These are phyloP conservation scores for Pluvialis apricaria DNA, from an alignment of 2,113 vertebrate species.

Conservation along the genomic window DNA sequence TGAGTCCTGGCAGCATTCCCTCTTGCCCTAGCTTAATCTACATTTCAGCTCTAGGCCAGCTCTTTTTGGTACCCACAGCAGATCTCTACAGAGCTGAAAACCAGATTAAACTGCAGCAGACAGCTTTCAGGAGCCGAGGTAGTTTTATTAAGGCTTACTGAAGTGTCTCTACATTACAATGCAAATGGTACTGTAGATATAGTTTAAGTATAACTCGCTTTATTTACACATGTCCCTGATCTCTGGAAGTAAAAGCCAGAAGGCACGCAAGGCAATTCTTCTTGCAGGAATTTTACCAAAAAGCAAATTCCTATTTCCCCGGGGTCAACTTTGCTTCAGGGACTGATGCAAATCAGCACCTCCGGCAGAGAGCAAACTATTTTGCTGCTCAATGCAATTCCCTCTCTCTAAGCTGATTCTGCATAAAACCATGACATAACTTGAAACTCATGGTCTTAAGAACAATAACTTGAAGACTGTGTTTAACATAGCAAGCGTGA, in stretches of 20 bases:
- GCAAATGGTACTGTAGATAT: not conserved
- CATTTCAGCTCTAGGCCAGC: not conserved
- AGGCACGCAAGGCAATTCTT: slow-evolving; percentile 1
- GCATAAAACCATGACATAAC: not conserved
- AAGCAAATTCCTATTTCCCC: slow-evolving; percentile 15
- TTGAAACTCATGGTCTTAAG: not conserved
- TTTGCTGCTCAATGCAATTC: slow-evolving; percentile 17
- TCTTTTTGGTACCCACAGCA: not conserved
- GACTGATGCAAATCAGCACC: slow-evolving; percentile 27
- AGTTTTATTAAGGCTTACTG: not conserved
- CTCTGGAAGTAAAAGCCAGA: not conserved
- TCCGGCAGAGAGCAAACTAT: not conserved
- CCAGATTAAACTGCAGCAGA: not conserved
- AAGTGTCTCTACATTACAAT: not conserved
- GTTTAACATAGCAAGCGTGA: not conserved
- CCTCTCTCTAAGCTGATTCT: slow-evolving; percentile 16
- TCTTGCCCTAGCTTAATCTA: not conserved
- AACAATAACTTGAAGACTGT: slow-evolving; percentile 20
- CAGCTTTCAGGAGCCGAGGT: not conserved
- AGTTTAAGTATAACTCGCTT: not conserved
- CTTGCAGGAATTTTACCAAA: not conserved
- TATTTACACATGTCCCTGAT: not conserved
- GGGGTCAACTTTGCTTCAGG: not conserved
- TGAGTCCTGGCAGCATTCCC: not conserved
- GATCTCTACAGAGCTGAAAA: not conserved